Base-by-base conservation (phyloP, 1,140 invertebrate species). In the Lineus longissimus region DNA sequence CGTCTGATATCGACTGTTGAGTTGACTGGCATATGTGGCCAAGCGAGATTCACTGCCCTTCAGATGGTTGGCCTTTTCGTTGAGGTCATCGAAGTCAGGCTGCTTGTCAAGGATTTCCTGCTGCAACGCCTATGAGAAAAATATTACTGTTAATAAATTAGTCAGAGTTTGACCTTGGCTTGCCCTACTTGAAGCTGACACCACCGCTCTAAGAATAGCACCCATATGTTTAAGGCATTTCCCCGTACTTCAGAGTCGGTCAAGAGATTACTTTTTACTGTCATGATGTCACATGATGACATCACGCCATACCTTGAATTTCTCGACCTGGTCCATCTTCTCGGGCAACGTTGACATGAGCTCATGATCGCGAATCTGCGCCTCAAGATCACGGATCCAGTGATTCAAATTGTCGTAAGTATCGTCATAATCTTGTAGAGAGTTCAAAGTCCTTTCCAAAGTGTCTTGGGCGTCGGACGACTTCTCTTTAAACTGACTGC, bases 341-440 rank as follows among this genome's bases (percentile, higher is more conserved):
- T 91, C 87, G 64, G 90, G 88, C 22, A 91, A 86, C 6, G 88
- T 91, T 73, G 88, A 93, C 76, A 92, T 94, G 4, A 97, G 83
- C 69, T 91, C 91, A 80, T 94, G 91, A 78, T 97, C 94, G 80
- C 93, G 92, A 0, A 95, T 84, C 76, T 91, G 86, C 22, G 84
- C 84, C 83, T 97, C 94, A 73, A 90, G 90, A 43, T 89, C 85
- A 73, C 92, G 91, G 17, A 94, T 83, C 94, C 93, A 97, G 51
- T 85, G 83, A 70, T 89, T 89, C 1, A 96, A 81, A 65, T 84
- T 83, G 61, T 93, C 89, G 40, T 93, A 85, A 2, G 88, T 84
- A 25, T 87, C 86, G 74, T 93, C 89, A 65, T 92, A 92, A 74
- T 91, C 88, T 43, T 88, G 88, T 86, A 90, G 90, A 73, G 87